Evolutionary conservation across 2,797 vertebrate genomes (phyloP).

Genomic region (Sternarchorhynchus goeldii): DNA sequence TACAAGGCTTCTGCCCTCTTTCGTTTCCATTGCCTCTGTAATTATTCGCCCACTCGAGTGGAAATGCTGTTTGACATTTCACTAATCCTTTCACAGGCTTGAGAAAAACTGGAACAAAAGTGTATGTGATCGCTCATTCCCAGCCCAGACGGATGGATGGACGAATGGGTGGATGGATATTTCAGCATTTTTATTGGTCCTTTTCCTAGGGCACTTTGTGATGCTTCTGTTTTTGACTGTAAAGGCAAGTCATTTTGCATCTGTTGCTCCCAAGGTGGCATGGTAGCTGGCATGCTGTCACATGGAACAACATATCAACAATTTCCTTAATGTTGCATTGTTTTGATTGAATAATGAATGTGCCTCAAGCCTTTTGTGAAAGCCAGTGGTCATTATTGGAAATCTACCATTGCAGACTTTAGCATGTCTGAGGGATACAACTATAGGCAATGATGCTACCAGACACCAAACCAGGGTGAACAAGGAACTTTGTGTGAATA

Average conservation of each 20-base stretch:
- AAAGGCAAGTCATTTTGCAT: constrained; percentile 23
- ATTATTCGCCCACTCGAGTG: constrained; percentile 70
- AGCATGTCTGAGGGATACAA: too few species aligned
- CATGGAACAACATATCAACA: not conserved
- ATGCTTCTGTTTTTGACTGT: constrained; percentile 42
- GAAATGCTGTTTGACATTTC: constrained; percentile 72
- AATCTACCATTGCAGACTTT: not conserved
- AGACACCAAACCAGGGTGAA: too few species aligned
- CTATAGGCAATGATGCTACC: too few species aligned
- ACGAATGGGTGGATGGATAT: constrained; percentile 55
- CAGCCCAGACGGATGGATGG: constrained; percentile 30
- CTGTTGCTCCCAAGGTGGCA: not conserved
- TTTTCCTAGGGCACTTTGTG: constrained; percentile 40
- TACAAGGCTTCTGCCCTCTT: constrained; percentile 48
- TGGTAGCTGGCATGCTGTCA: too few species aligned
- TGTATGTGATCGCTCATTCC: constrained; percentile 59
- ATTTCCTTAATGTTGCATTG: not conserved
- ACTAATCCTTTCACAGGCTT: constrained; percentile 64
- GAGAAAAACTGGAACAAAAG: constrained; percentile 68
- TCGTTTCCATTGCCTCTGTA: constrained; percentile 60
- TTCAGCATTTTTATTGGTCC: constrained; percentile 36
- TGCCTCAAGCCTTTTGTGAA: not conserved
- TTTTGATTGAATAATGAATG: not conserved
- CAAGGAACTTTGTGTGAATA: too few species aligned
- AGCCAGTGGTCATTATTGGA: not conserved